Conservation (phyloP, 2,113 vertebrate species). For the Xenopus laevis region DNA sequence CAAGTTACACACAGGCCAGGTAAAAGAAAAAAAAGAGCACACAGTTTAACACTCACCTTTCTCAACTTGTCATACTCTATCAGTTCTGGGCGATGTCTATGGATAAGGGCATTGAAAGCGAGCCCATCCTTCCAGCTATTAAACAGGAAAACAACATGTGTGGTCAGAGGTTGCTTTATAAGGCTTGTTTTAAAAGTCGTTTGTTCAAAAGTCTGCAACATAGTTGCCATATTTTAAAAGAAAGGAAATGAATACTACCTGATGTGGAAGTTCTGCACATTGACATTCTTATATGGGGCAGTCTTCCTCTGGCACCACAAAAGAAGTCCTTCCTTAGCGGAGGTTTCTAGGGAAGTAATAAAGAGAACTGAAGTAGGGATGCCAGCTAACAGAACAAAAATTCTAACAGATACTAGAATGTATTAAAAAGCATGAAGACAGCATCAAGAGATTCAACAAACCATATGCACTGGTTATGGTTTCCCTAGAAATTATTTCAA, state of each 20-base stretch:
- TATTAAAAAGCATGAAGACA: too few relatives aligned
- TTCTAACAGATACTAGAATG: too few relatives aligned
- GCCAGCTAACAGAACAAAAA: too few relatives aligned
- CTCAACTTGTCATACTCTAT: slow-evolving; percentile 91
- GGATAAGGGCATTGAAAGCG: slow-evolving; percentile 93
- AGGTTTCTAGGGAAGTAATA: slow-evolving; percentile 74
- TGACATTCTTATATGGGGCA: slow-evolving; percentile 93
- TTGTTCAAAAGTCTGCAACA: too few relatives aligned
- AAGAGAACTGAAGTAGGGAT: too few relatives aligned
- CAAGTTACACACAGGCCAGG: too few relatives aligned
- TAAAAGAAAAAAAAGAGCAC: too few relatives aligned
- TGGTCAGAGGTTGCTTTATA: background rate
- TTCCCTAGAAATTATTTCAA: too few relatives aligned
- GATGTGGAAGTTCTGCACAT: slow-evolving; percentile 97
- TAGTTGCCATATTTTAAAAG: too few relatives aligned
- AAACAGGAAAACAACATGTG: background rate
- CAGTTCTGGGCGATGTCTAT: slow-evolving; percentile 89
- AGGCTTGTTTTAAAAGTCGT: too few relatives aligned
- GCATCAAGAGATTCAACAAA: too few relatives aligned
- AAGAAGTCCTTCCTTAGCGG: slow-evolving; percentile 89
- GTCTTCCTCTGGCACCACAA: slow-evolving; percentile 96
- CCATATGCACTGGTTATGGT: too few relatives aligned
- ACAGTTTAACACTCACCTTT: slow-evolving; percentile 66
- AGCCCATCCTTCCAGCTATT: slow-evolving; percentile 92
- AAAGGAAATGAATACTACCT: slow-evolving; percentile 62